Evolutionary conservation across 2,888 invertebrate species (phyloP), one percentile per base, ranked within the genome.

Genomic region (Eilema depressum): DNA sequence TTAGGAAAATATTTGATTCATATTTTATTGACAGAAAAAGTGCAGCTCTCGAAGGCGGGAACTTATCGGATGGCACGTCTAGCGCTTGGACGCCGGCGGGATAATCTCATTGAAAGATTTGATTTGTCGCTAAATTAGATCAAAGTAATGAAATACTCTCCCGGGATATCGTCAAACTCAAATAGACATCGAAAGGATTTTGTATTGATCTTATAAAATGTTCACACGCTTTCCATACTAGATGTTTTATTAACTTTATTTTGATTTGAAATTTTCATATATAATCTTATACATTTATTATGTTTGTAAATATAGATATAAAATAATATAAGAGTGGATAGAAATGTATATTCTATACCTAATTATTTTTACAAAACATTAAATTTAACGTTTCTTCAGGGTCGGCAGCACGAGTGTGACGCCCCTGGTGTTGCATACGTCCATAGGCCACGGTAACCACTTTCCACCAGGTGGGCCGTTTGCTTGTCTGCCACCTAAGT

Each of bases 121-220:
- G 94, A 94, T 94, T 94, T 94, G 94, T 93, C 92, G 91, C 92
- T 91, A 94, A 95, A 95, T 94, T 94, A 91, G 91, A 94, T 94
- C 91, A 92, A 92, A 93, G 94, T 93, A 94, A 94, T 93, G 92
- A 93, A 94, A 94, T 92, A 91, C 91, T 89, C 91, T 86, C 86
- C 81, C 84, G 87, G 85, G 88, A 89, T 87, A 86, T 84, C 81
- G 81, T 81, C 82, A 77, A 82, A 83, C 75, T 78, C 82, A 75
- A 74, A 74, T 81, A 86, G 85, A 86, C 83, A 86, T 86, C 85
- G 85, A 85, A 85, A 86, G 84, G 86, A 86, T 87, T 90, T 89
- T 85, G 81, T 83, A 86, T 71, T 69, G 71, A 76, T 75, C 66
- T 71, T 72, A 68, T 76, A 70, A 70, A 76, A 71, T 69, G 74